Evolutionary conservation across 2,113 vertebrate genomes (phyloP), one percentile per base, ranked within the genome.

Genomic region (Hypanus sabinus): DNA sequence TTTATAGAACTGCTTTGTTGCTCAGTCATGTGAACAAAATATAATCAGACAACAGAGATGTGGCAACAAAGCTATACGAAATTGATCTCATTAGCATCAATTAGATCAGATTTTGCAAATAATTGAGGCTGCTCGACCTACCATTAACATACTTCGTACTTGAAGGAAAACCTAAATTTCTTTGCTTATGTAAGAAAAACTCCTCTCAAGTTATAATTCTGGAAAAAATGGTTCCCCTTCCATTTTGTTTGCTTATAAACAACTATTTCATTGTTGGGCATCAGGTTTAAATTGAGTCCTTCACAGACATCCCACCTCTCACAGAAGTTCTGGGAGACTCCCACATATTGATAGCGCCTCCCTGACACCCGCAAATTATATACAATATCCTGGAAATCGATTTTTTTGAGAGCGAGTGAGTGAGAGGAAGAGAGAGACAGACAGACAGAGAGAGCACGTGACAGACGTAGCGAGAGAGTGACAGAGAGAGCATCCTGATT

Each of bases 31-130:
- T 33, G 85, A n/a, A 62, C 62, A 20, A 33, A 60, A 90, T 65
- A 65, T 18, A 90, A 90, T 33, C 60, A 65, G 85, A 90, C 85
- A 68, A 90, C n/a, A 20, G 85, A 65, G 30, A 18, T 33, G 30
- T 6, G 38, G 27, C 60, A 90, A 90, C 60, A 68, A 65, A 33
- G 60, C 60, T 65, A 90, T 30, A 65, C 14, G 85, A 90, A 90
- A 90, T 90, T 68, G 85, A 90, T 65, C 85, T 90, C 60, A 68
- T 68, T 30, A 90, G 30, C 60, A 90, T 65, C 30, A 90, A 68
- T 90, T 90, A 90, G 85, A 90, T 90, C 85, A 65, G 85, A 65
- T 33, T 90, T n/a, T 65, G 30, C 33, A 16, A 60, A 88, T 62
- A 55, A 90, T 30, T 90, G 85, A 5, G 30, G 62, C 12, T 65